Evolutionary conservation across 1,140 invertebrate species (phyloP).

Genomic region (Drosophila arizonae): DNA sequence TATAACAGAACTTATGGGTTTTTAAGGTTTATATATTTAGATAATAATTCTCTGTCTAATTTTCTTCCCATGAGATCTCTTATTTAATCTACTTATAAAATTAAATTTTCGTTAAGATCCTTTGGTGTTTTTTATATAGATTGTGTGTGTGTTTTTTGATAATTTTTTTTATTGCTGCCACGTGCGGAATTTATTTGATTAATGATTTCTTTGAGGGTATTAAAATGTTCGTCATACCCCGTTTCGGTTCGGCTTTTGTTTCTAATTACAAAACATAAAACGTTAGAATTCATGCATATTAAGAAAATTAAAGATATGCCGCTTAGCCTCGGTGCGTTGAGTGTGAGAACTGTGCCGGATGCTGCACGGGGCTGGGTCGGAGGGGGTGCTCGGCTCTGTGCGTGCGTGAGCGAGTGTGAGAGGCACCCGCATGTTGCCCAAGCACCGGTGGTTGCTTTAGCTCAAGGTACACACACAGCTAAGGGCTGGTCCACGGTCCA

Average conservation of each 20-base stretch:
- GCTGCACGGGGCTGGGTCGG: conserved; percentile 46
- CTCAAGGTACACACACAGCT: conserved; percentile 53
- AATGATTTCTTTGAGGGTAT: conserved; percentile 13
- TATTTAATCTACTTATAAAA: too few relatives aligned
- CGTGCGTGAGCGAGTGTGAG: conserved; percentile 13
- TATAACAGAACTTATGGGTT: too few relatives aligned
- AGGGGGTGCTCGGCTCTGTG: conserved; percentile 1
- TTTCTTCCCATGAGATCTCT: too few relatives aligned
- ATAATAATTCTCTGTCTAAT: too few relatives aligned
- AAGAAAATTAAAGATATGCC: conserved; percentile 78
- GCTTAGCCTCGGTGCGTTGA: conserved; percentile 34
- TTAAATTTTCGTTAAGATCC: too few relatives aligned
- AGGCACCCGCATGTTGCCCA: conserved; percentile 65
- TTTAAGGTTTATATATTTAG: too few relatives aligned
- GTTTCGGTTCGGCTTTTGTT: conserved; percentile 32
- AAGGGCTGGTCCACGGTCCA: conserved; percentile 8
- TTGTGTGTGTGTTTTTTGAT: too few relatives aligned
- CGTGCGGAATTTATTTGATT: conserved; percentile 6
- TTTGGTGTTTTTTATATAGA: too few relatives aligned
- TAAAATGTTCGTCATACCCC: conserved; percentile 1
- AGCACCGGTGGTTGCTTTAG: conserved; percentile 63
- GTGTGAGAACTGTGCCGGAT: conserved; percentile 74
- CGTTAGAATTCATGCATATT: conserved; percentile 79
- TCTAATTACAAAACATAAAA: conserved; percentile 80
- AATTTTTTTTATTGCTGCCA: neutral